Base-by-base conservation (phyloP, 2,888 invertebrate genomes). In the Deilephila porcellus region DNA sequence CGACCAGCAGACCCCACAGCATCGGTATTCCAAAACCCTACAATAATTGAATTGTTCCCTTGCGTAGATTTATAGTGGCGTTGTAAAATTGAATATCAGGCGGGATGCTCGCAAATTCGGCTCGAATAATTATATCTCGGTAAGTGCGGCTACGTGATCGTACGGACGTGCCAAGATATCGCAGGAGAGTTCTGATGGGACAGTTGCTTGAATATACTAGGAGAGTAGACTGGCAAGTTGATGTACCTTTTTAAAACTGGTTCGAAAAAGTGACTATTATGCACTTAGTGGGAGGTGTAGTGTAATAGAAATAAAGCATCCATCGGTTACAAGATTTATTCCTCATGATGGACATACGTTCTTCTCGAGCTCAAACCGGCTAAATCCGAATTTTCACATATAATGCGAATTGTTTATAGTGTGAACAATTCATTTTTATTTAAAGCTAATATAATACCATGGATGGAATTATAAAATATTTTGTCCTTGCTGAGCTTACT, bases 91-190 rank as follows among this genome's bases (percentile, higher is more conserved):
- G 86, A 86, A 86, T 85, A 82, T 76, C 80, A 74, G 73, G 74
- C 77, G 75, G 78, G 74, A 74, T 74, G 79, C 76, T 74, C 83
- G 75, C 81, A 84, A 85, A 85, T 87, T 86, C 80, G 78, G 82
- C 80, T 80, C 79, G 86, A 88, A 91, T 91, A 91, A 91, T 92
- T 92, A 91, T 90, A 91, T 90, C 86, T 84, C 81, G 80, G 86
- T 91, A 91, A 91, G 90, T 88, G 86, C 78, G 78, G 75, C 77
- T 84, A 90, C 91, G 91, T 91, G 91, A 86, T 82, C 79, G 76
- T 73, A 70, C 73, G 79, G 77, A 88, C 91, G 90, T 91, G 91
- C 88, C 87, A 85, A 86, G 82, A 81, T 78, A 72, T n/a, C 60
- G 25, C 71, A 17, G 81, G 75, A 8, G 75, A 78, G 80, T 85